These are phyloP conservation scores for Pedicia rivosa DNA, from an alignment of 2,888 invertebrate genomes.

Conservation along the genomic window DNA sequence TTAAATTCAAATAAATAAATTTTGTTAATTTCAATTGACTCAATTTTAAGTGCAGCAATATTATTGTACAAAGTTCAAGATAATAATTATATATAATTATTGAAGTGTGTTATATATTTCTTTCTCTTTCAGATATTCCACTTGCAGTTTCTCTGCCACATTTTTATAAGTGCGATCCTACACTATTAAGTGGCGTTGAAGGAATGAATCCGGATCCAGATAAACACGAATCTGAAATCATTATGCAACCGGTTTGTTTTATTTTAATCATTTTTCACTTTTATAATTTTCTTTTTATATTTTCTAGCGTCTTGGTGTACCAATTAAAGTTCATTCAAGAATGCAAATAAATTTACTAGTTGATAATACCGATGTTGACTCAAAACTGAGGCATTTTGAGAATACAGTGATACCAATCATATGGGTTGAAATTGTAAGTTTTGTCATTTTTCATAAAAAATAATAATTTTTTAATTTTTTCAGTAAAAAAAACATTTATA, in stretches of 20 bases:
- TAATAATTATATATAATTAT: constrained; percentile 24
- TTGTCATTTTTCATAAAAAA: too few relatives aligned
- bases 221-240: constrained; percentile 35
- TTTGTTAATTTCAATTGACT: too few relatives aligned
- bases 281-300: constrained; percentile 3
- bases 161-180: constrained; percentile 47
- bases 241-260: constrained; percentile 52
- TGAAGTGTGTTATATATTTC: constrained; percentile 39
- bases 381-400: constrained; percentile 41
- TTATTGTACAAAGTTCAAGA: neutral
- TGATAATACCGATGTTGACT: constrained; percentile 41
- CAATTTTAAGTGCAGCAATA: neutral
- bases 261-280: neutral
- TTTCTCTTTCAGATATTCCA: constrained; percentile 41
- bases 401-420: constrained; percentile 49
- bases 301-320: constrained; percentile 45
- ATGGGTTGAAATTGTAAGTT: constrained; percentile 53
- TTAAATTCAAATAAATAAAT: too few relatives aligned
- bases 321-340: constrained; percentile 43
- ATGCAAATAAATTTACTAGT: constrained; percentile 60
- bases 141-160: constrained; percentile 59
- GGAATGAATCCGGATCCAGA: constrained; percentile 44
- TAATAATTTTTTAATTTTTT: neutral
- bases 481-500: neutral
- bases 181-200: constrained; percentile 37